Conservation (phyloP, 2,888 invertebrate species). For the Helobdella robusta region DNA sequence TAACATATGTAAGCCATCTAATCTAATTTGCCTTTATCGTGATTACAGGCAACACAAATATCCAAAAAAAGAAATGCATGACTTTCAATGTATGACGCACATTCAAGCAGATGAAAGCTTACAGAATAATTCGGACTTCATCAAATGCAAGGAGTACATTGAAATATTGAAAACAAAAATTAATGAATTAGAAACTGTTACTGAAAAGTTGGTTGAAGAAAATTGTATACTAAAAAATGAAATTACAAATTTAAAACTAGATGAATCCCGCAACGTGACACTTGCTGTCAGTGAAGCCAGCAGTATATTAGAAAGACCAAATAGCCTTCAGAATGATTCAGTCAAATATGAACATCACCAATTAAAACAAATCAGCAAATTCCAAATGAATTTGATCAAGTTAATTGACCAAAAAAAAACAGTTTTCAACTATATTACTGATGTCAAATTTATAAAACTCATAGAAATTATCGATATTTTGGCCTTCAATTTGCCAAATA, state of each 20-base stretch:
- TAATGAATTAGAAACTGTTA: conserved; percentile 10
- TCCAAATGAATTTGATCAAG: too few species aligned
- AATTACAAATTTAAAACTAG: conserved; percentile 4
- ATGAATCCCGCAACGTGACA: too few species aligned
- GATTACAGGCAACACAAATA: conserved; percentile 45
- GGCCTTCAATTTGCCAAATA: conserved; percentile 56
- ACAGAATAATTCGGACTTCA: too few species aligned
- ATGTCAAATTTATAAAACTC: too few species aligned
- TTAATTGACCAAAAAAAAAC: too few species aligned
- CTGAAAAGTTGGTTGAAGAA: not conserved
- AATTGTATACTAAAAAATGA: conserved; percentile 7
- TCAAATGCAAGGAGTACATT: not conserved
- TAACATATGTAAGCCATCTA: conserved; percentile 71
- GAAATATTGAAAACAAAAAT: not conserved
- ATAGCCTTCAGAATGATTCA: too few species aligned
- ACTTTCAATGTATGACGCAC: conserved; percentile 34
- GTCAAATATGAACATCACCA: too few species aligned
- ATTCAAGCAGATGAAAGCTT: not conserved
- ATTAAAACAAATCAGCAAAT: too few species aligned
- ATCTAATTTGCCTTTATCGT: conserved; percentile 55
- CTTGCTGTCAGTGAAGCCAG: too few species aligned
- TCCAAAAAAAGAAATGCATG: conserved; percentile 37
- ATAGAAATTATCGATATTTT: too few species aligned
- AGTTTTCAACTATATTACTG: too few species aligned
- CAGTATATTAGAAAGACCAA: too few species aligned